phyloP scores from a whole-genome alignment of 2,888 invertebrate species.

The Atethmia centrago region DNA sequence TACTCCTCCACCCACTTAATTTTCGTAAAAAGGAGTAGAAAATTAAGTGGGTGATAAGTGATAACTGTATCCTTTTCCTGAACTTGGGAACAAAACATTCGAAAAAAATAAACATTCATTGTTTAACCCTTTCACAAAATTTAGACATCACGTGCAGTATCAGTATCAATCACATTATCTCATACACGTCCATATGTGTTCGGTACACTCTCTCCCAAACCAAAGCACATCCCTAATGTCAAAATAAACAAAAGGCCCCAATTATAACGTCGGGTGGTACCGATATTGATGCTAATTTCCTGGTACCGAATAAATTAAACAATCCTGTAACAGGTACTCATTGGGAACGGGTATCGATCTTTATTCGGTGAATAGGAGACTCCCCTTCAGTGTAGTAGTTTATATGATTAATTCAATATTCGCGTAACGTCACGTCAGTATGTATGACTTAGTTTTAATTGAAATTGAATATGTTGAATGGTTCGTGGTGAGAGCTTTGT shows the following conservation, averaged over 20 bases:
- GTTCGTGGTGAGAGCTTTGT: neutral
- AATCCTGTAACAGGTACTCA: constrained; percentile 68
- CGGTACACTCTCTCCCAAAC: constrained; percentile 38
- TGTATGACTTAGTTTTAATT: constrained; percentile 52
- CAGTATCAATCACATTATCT: constrained; percentile 35
- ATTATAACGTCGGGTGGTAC: constrained; percentile 77
- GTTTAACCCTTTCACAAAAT: neutral
- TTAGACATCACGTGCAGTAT: constrained; percentile 16
- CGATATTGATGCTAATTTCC: constrained; percentile 81
- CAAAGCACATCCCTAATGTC: constrained; percentile 38
- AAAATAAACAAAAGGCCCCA: constrained; percentile 76
- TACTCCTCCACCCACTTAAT: too few species aligned
- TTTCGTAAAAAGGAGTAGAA: too few species aligned
- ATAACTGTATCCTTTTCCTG: neutral
- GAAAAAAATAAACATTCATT: neutral
- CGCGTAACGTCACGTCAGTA: constrained; percentile 4
- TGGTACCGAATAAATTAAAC: constrained; percentile 81
- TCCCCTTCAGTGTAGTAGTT: constrained; percentile 47
- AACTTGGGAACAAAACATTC: neutral
- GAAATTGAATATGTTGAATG: constrained; percentile 31
- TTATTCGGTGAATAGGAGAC: constrained; percentile 55
- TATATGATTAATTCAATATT: constrained; percentile 54
- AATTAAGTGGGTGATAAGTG: too few species aligned
- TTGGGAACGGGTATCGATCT: constrained; percentile 57
- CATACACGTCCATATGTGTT: constrained; percentile 59